Base-by-base conservation (phyloP, 2,797 vertebrate genomes). In the Mormyrops attenuatus region DNA sequence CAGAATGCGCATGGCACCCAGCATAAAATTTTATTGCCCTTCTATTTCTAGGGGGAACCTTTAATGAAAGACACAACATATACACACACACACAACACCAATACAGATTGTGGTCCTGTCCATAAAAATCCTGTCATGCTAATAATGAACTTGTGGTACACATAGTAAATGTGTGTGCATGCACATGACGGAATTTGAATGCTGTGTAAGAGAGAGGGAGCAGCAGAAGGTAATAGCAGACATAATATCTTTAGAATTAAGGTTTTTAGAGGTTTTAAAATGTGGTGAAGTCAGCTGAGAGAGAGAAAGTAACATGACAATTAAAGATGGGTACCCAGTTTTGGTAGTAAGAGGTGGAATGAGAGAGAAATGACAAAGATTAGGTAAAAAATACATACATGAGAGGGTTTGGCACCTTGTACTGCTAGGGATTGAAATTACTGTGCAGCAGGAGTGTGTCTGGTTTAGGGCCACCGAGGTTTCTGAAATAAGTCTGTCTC, bases 141-240 rank as follows among this genome's bases (percentile, higher is more conserved):
- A 49, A 30, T 15, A 73, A 22, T n/a, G 55, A 38, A 49, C 38
- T 30, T 89, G 13, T 34, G 52, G 30, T 13, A 50, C 5, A 87
- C 34, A 17, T 52, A 49, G 38, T 17, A 60, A 26, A 86, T 55
- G 86, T 49, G 69, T 41, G 57, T 38, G 90, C 89, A 90, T 86
- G 91, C 90, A 91, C 88, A 90, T 85, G 77, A 86, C 44, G 30
- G 88, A 91, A 86, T 47, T 60, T 89, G 89, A 53, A 52, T 49
- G 49, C 91, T 53, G 73, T 85, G 88, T 86, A 60, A 88, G 22
- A 80, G 44, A 88, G n/a, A 84, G 26, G 73, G 6, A 60, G 69
- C 66, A 30, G 44, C 52, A 11, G 47, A 85, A 34, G 89, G 69
- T 80, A 73, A 52, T 22, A 87, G 66, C 22, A 88, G 49, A 66